Percentiles rank a stretch among this genome's conserved stretches.
Evolutionary conservation across 1,140 invertebrate genomes (phyloP).

Genomic region (Philotrypesis tridentata): DNA sequence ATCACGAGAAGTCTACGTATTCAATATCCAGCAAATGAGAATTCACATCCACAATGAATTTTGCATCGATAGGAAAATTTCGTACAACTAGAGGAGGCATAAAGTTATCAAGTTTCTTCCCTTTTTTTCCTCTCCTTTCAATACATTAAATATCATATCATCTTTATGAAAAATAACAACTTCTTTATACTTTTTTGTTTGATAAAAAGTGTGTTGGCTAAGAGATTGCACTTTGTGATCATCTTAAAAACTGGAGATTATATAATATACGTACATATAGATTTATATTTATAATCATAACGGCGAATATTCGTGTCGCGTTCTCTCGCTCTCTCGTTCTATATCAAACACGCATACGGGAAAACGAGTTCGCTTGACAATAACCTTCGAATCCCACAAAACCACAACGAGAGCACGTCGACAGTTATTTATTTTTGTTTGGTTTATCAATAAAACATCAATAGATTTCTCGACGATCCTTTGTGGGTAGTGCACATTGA

Average conservation of each 20-base stretch:
- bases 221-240: conserved; percentile 75
- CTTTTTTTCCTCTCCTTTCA: conserved; percentile 42
- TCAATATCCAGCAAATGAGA: conserved; percentile 23
- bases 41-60: conserved; percentile 58
- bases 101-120: conserved; percentile 54
- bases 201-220: conserved; percentile 73
- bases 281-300: conserved; percentile 54
- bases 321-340: conserved; percentile 30
- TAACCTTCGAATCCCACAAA: conserved; percentile 15
- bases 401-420: neutral
- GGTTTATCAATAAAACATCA: conserved; percentile 2
- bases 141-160: conserved; percentile 68
- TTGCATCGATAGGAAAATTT: conserved; percentile 66
- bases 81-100: conserved; percentile 68
- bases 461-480: neutral
- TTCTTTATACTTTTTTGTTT: conserved; percentile 69
- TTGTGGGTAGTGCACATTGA: neutral
- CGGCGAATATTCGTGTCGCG: conserved; percentile 46
- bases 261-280: conserved; percentile 59
- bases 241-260: conserved; percentile 69
- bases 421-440: neutral
- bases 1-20: conserved; percentile 13
- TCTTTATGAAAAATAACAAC: conserved; percentile 74
- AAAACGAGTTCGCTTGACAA: conserved; percentile 42
- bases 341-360: conserved; percentile 32